Percentiles rank a stretch among this genome's conserved stretches.
Evolutionary conservation across 2,797 vertebrate species (phyloP).

Genomic region (Rachycentron canadum): DNA sequence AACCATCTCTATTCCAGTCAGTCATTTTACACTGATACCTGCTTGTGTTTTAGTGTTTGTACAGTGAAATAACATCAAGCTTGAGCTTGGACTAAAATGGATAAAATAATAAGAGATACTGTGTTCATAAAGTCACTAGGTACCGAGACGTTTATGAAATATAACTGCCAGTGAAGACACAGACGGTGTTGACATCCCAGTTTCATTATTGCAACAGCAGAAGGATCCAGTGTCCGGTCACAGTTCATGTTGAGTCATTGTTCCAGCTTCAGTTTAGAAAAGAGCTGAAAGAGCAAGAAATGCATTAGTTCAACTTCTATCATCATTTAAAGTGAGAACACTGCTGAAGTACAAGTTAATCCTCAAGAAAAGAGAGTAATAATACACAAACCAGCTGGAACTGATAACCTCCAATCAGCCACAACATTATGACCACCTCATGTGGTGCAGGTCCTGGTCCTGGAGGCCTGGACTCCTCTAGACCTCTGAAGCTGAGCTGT

Average conservation of each 20-base stretch:
- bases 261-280: not conserved
- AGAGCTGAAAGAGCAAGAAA: not conserved
- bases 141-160: not conserved
- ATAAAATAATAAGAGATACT: too few species aligned
- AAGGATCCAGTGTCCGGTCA: not conserved
- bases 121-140: not conserved
- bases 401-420: too few species aligned
- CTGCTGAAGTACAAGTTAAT: too few species aligned
- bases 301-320: not conserved
- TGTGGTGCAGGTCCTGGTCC: too few species aligned
- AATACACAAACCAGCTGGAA: too few species aligned
- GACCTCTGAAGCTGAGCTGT: too few species aligned
- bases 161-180: not conserved
- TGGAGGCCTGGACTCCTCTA: too few species aligned
- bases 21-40: not conserved
- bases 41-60: not conserved
- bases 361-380: too few species aligned
- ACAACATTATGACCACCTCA: too few species aligned
- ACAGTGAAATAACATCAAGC: not conserved
- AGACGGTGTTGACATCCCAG: constrained; percentile 20
- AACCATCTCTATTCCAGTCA: not conserved
- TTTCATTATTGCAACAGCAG: constrained; percentile 37
- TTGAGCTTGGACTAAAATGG: too few species aligned
- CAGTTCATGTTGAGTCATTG: constrained; percentile 16
- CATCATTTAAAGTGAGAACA: not conserved